phyloP scores from a whole-genome alignment of 2,888 invertebrate species.

The Drosophila anomalipes region DNA sequence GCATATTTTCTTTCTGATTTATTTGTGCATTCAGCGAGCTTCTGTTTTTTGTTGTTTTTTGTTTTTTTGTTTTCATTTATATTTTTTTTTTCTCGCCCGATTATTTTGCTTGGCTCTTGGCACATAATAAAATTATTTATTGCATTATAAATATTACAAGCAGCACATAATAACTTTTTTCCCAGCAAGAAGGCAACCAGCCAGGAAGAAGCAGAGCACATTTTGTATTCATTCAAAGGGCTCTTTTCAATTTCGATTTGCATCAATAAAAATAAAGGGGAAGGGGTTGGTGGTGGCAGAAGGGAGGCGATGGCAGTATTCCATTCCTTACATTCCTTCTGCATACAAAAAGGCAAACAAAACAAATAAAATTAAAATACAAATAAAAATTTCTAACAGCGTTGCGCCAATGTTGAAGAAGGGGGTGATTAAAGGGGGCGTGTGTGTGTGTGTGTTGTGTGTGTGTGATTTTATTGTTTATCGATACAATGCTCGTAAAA shows the following conservation, averaged over 20 bases:
- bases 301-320: neutral
- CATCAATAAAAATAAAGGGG: conserved; percentile 61
- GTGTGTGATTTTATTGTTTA: conserved; percentile 72
- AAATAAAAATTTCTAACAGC: conserved; percentile 63
- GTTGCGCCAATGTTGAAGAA: conserved; percentile 9
- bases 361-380: conserved; percentile 70
- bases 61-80: neutral
- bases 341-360: conserved; percentile 42
- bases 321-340: neutral
- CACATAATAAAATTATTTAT: conserved; percentile 80
- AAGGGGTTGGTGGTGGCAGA: neutral
- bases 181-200: conserved; percentile 11
- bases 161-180: conserved; percentile 62
- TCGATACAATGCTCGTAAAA: conserved; percentile 75
- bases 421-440: conserved; percentile 16
- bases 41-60: conserved; percentile 16
- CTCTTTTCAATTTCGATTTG: conserved; percentile 74
- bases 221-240: conserved; percentile 25
- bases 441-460: neutral
- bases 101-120: conserved; percentile 65
- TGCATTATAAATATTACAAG: conserved; percentile 75
- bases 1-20: conserved; percentile 55
- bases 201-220: conserved; percentile 3
- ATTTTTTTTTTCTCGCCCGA: conserved; percentile 24
- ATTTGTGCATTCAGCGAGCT: conserved; percentile 43